Percentiles rank a stretch among this genome's conserved stretches.
Conservation (phyloP, 2,797 vertebrate genomes). For the Halcyon smyrnensis region DNA sequence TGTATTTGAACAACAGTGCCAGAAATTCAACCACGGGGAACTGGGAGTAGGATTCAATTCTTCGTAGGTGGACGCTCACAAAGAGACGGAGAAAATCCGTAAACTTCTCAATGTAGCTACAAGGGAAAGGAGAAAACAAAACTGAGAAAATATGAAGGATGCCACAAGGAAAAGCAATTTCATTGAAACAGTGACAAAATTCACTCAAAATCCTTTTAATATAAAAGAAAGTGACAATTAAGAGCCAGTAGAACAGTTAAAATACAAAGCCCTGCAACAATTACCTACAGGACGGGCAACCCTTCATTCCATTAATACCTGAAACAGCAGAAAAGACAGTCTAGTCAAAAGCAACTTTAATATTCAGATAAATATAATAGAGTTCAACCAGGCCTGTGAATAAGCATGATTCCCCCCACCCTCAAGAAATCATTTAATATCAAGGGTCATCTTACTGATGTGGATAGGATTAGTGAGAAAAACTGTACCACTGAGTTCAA, state of each 20-base stretch:
- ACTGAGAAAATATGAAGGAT: not conserved
- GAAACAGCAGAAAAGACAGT: slow-evolving; percentile 80
- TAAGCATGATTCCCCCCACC: not conserved
- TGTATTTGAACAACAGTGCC: slow-evolving; percentile 95
- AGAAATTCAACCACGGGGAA: slow-evolving; percentile 98
- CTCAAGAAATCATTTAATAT: not conserved
- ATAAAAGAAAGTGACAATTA: slow-evolving; percentile 18
- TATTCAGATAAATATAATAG: slow-evolving; percentile 19
- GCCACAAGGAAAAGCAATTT: not conserved
- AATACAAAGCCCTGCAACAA: slow-evolving; percentile 77
- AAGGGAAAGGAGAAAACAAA: slow-evolving; percentile 30
- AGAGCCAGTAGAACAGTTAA: slow-evolving; percentile 51
- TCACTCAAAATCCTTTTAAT: slow-evolving; percentile 37
- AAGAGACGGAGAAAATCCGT: slow-evolving; percentile 98
- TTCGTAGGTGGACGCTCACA: slow-evolving; percentile 94
- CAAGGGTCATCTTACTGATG: not conserved
- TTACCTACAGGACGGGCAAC: slow-evolving; percentile 80
- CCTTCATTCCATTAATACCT: slow-evolving; percentile 79
- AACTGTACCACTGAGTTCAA: not conserved
- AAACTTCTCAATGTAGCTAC: slow-evolving; percentile 98
- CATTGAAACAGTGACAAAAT: not conserved
- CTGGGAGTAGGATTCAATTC: slow-evolving; percentile 96
- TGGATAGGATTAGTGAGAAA: not conserved
- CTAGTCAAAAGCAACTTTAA: slow-evolving; percentile 76
- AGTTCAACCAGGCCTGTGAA: slow-evolving; percentile 20